phyloP scores from a whole-genome alignment of 2,113 vertebrate genomes.

The Probosciger aterrimus region DNA sequence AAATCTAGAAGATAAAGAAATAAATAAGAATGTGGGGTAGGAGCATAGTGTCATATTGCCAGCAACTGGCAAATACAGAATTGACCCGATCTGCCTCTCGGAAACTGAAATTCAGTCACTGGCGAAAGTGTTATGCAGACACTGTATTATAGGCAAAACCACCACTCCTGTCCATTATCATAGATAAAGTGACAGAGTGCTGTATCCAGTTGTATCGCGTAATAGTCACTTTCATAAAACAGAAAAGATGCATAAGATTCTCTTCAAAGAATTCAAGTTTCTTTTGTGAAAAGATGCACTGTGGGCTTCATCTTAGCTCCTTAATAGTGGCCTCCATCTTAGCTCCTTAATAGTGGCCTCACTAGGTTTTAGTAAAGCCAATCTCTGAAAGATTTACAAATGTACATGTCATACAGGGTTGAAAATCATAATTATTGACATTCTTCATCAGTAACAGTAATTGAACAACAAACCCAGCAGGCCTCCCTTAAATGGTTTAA shows the following conservation, averaged over 20 bases:
- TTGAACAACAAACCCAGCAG: conserved; percentile 39
- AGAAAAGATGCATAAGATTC: not conserved
- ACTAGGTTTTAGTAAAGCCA: not conserved
- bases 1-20: not conserved
- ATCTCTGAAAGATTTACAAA: not conserved
- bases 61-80: not conserved
- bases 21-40: not conserved
- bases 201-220: not conserved
- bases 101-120: not conserved
- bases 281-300: not conserved
- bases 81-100: not conserved
- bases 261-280: not conserved
- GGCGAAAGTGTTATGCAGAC: not conserved
- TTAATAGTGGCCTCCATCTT: not conserved
- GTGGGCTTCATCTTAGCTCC: not conserved
- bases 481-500: conserved; percentile 44
- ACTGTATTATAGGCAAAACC: not conserved
- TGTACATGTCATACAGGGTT: not conserved
- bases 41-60: not conserved
- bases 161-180: not conserved
- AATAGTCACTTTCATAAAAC: not conserved
- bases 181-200: not conserved
- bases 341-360: not conserved
- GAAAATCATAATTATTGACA: conserved; percentile 48
- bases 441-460: conserved; percentile 40